These are phyloP conservation scores for Tetragnatha versicolor DNA, from an alignment of 1,140 invertebrate species.

Conservation along the genomic window DNA sequence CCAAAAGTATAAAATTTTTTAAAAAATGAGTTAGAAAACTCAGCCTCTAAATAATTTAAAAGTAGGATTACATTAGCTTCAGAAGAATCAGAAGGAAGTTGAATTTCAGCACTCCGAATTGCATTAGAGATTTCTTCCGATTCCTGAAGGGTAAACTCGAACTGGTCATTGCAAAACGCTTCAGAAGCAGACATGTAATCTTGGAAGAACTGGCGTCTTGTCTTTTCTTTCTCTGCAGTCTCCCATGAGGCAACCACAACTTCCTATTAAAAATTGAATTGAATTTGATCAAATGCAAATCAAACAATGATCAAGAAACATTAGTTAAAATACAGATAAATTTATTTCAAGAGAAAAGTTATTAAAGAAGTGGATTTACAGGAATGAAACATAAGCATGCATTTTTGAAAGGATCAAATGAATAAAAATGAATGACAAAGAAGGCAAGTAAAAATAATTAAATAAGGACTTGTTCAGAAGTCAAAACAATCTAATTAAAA, in stretches of 20 bases:
- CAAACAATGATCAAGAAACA: background rate
- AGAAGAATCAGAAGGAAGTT: background rate
- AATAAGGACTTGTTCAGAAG: background rate
- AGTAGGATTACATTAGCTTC: background rate
- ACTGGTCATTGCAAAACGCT: conserved; percentile 6
- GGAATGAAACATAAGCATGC: background rate
- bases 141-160: conserved; percentile 35
- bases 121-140: background rate
- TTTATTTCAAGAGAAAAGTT: background rate
- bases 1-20: too few species aligned
- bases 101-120: background rate
- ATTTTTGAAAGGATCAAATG: background rate
- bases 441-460: background rate
- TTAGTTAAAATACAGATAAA: background rate
- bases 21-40: too few species aligned
- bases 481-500: background rate
- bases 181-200: conserved; percentile 6
- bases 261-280: background rate
- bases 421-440: background rate
- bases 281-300: background rate
- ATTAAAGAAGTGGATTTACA: background rate
- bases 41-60: background rate
- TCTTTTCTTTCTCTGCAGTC: conserved; percentile 39
- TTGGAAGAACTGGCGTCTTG: background rate
- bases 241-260: conserved; percentile 28